Conservation (phyloP, 2,888 invertebrate genomes). For the Orgyia antiqua region DNA sequence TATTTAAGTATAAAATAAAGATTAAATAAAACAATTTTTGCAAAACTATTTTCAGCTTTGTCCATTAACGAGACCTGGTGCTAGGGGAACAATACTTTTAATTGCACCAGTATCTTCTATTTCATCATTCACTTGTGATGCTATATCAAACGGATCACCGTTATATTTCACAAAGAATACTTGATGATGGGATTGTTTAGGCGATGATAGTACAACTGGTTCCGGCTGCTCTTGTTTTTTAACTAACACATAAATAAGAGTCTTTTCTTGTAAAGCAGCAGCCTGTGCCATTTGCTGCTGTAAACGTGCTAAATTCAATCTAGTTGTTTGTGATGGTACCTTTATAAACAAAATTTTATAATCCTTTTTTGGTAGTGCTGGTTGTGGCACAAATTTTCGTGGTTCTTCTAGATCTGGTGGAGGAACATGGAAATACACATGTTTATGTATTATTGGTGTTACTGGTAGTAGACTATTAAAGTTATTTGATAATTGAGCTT, state of each 20-base stretch:
- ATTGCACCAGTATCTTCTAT: constrained; percentile 15
- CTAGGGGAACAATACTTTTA: constrained; percentile 19
- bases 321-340: constrained; percentile 79
- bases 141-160: constrained; percentile 20
- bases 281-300: constrained; percentile 79
- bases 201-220: constrained; percentile 28
- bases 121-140: constrained; percentile 20
- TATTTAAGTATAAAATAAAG: no score
- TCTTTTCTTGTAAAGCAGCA: constrained; percentile 81
- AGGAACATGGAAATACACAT: constrained; percentile 86
- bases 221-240: constrained; percentile 81
- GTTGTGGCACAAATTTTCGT: constrained; percentile 63
- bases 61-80: constrained; percentile 29
- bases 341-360: constrained; percentile 89
- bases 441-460: constrained; percentile 80
- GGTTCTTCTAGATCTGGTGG: constrained; percentile 82
- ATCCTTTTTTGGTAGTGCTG: constrained; percentile 77
- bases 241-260: constrained; percentile 84
- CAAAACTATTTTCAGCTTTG: no score
- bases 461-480: no score
- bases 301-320: constrained; percentile 37
- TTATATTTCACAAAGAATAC: constrained; percentile 84
- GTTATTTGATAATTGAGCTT: no score
- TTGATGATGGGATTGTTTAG: constrained; percentile 76
- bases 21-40: no score